Evolutionary conservation across 2,113 vertebrate species (phyloP).

Genomic region (Onychorhynchus coronatus): DNA sequence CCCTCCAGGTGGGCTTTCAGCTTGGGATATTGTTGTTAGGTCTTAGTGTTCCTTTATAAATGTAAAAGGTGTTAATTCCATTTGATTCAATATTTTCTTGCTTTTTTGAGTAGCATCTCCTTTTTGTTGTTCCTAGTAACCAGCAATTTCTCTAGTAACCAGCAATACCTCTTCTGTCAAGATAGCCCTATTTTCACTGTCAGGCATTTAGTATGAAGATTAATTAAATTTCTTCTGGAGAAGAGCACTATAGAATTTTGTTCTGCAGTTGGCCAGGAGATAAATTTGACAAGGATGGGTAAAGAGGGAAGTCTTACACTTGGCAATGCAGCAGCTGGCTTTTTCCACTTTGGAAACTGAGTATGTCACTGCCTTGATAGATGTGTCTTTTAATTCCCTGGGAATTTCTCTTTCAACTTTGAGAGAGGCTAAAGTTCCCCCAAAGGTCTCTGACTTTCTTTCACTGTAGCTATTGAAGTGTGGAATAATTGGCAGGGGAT

Average conservation of each 20-base stretch:
- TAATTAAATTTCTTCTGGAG: background rate
- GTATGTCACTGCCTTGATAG: conserved; percentile 8
- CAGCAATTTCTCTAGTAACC: background rate
- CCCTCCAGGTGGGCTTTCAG: background rate
- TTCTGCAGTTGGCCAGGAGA: background rate
- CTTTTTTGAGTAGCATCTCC: background rate
- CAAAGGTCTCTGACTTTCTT: conserved; percentile 4
- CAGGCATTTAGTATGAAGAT: background rate
- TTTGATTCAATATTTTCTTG: background rate
- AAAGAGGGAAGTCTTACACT: background rate
- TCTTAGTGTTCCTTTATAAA: background rate
- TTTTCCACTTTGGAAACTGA: conserved; percentile 62
- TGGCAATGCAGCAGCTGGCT: conserved; percentile 44
- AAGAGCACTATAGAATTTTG: background rate
- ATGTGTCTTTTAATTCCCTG: conserved; percentile 27
- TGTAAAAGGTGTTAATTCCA: background rate
- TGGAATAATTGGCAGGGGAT: background rate
- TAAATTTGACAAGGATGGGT: background rate
- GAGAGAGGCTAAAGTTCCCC: conserved; percentile 17
- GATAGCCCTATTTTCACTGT: background rate
- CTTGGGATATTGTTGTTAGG: background rate
- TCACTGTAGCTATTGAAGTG: background rate
- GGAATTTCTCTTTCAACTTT: conserved; percentile 54
- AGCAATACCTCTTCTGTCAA: background rate
- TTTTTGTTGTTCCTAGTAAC: background rate